A percentile compares a stretch with the other conserved stretches of the same genome.
phyloP scores from a whole-genome alignment of 92 coral and sea anemone genomes.

The Palythoa heliodiscus region DNA sequence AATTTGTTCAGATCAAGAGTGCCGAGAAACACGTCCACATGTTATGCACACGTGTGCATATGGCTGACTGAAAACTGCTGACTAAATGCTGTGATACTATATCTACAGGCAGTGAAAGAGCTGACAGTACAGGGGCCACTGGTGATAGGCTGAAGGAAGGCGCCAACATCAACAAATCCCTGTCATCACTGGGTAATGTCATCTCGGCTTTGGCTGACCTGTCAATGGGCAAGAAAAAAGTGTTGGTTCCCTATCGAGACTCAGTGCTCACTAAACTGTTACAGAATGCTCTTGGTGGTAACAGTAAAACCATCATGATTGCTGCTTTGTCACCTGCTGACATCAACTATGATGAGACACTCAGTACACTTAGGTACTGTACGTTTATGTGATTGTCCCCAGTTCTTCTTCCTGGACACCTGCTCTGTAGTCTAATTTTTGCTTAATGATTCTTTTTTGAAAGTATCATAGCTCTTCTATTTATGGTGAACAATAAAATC shows the following conservation, averaged over 20 bases:
- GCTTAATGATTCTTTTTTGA: no score
- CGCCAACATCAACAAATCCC: slow-evolving; percentile 97
- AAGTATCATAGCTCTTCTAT: no score
- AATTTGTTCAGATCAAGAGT: no score
- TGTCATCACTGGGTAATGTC: slow-evolving; percentile 97
- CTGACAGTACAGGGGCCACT: slow-evolving; percentile 99
- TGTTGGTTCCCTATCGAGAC: slow-evolving; percentile 97
- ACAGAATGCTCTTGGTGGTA: slow-evolving; percentile 99
- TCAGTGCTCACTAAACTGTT: slow-evolving; percentile 94
- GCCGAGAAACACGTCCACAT: no score
- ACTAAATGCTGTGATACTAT: background rate
- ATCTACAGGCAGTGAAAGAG: slow-evolving; percentile 95
- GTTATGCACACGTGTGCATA: no score
- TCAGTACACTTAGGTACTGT: slow-evolving; percentile 84
- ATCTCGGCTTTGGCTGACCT: slow-evolving; percentile 97
- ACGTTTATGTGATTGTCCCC: no score
- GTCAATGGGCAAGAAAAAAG: slow-evolving; percentile 99
- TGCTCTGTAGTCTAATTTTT: no score
- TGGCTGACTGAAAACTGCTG: no score
- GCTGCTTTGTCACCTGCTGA: slow-evolving; percentile 99
- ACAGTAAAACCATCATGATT: slow-evolving; percentile 99
- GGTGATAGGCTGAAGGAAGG: slow-evolving; percentile 98
- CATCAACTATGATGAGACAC: slow-evolving; percentile 98
- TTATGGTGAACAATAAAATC: no score
- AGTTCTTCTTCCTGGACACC: no score